Evolutionary conservation across 1,140 invertebrate species (phyloP), one percentile per base, ranked within the genome.

Genomic region (Drosophila leontia): DNA sequence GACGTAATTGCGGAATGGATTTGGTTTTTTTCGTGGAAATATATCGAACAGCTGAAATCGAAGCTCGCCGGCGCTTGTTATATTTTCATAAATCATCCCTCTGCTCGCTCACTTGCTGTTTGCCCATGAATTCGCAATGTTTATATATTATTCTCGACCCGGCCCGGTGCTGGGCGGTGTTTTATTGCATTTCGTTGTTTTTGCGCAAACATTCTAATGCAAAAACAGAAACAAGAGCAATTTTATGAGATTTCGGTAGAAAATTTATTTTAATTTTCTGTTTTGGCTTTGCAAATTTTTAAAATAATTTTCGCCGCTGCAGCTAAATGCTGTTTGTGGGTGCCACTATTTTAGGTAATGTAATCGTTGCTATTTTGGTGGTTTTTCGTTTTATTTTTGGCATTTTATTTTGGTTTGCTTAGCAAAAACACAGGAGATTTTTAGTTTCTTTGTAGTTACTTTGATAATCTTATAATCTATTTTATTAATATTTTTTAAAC

Each of bases 121-220:
- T 78, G 63, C 42, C 32, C 45, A 60, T 63, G 53, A 60, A 56
- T 80, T 68, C 55, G 23, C 29, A 59, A 53, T 60, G 74, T 42
- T 44, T 67, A 48, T 48, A 41, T 58, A 56, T 29, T 62, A 53
- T 78, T 76, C 29, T 17, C 47, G 11, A 11, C n/a, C 50, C 15
- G 48, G 45, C 42, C 15, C 34, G 17, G 34, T 12, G 26, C 59
- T 72, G 61, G 61, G 74, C 45, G 58, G 42, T 29, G 51, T 75
- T 83, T 82, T 83, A 83, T 80, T 83, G 80, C 80, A 80, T 59
- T 80, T 65, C 19, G 62, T 56, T 50, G 55, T 19, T 58, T 59
- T 63, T 11, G 9, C 5, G 58, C 34, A 59, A 71, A 71, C 65
- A 71, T 71, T 71, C 15, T n/a, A 68, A 47, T 51, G 63, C 65